phyloP scores from a whole-genome alignment of 2,888 invertebrate genomes.

The Tyria jacobaeae region DNA sequence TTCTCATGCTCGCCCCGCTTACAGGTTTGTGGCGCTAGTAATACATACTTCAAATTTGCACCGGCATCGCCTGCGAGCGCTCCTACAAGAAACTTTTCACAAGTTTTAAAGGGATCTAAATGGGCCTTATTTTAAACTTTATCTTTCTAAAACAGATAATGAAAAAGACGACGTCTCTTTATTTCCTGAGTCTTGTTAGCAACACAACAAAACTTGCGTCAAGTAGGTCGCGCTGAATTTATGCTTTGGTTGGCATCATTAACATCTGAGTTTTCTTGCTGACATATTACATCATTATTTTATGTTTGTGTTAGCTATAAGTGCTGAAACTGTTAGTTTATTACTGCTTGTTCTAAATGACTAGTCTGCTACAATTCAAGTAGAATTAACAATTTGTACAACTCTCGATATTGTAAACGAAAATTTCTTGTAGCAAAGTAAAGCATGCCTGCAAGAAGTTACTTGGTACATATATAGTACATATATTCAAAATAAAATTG shows the following conservation, averaged over 20 bases:
- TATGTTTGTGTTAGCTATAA: neutral
- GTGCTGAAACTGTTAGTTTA: neutral
- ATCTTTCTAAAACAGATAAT: conserved; percentile 50
- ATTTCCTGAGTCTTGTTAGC: conserved; percentile 36
- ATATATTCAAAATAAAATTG: too few relatives aligned
- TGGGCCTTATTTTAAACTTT: conserved; percentile 71
- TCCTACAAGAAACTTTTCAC: conserved; percentile 73
- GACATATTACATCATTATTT: conserved; percentile 10
- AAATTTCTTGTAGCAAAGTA: neutral
- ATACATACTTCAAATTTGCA: conserved; percentile 85
- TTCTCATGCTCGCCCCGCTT: conserved; percentile 80
- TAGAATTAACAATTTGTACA: neutral
- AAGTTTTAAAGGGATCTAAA: conserved; percentile 76
- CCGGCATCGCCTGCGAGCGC: conserved; percentile 77
- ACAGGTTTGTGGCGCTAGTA: conserved; percentile 77
- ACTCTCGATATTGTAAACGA: neutral
- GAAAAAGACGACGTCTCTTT: conserved; percentile 39
- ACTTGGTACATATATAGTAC: too few relatives aligned
- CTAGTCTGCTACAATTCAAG: too few relatives aligned
- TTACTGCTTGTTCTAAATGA: neutral
- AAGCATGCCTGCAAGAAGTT: too few relatives aligned
- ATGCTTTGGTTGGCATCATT: conserved; percentile 21
- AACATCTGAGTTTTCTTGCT: conserved; percentile 17
- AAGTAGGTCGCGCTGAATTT: conserved; percentile 26
- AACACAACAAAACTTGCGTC: conserved; percentile 22